phyloP scores from a whole-genome alignment of 2,113 vertebrate genomes.

The Malurus melanocephalus region DNA sequence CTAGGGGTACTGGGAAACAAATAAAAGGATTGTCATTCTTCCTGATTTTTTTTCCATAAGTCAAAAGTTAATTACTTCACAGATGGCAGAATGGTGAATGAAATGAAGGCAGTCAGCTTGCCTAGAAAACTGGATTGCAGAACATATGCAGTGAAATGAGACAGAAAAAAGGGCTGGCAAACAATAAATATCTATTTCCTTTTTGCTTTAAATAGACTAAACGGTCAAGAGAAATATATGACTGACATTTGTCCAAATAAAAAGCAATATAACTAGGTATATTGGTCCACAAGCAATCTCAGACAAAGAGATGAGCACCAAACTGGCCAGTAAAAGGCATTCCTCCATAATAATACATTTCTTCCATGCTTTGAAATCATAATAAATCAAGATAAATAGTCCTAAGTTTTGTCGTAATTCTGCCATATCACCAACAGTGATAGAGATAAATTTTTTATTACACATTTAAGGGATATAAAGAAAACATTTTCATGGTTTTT shows the following conservation, averaged over 20 bases:
- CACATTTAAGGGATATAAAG: neutral
- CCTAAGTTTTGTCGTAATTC: neutral
- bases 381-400: constrained; percentile 7
- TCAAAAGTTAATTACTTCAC: constrained; percentile 85
- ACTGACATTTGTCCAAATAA: constrained; percentile 20
- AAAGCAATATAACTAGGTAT: constrained; percentile 13
- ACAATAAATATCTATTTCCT: constrained; percentile 51
- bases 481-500: neutral
- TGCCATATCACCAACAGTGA: neutral
- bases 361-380: constrained; percentile 4
- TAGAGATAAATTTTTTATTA: neutral
- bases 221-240: constrained; percentile 42
- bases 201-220: constrained; percentile 49
- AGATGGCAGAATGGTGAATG: constrained; percentile 75
- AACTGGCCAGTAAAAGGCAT: neutral
- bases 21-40: constrained; percentile 41
- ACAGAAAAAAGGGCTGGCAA: constrained; percentile 51
- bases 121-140: constrained; percentile 60
- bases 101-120: constrained; percentile 46
- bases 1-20: constrained; percentile 23
- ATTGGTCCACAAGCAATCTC: neutral
- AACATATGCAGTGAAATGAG: constrained; percentile 60
- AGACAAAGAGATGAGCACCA: neutral
- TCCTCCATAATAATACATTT: neutral
- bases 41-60: constrained; percentile 55